Percentiles rank a stretch among this genome's conserved stretches.
Conservation (phyloP, 2,113 vertebrate species). For the Carollia perspicillata region DNA sequence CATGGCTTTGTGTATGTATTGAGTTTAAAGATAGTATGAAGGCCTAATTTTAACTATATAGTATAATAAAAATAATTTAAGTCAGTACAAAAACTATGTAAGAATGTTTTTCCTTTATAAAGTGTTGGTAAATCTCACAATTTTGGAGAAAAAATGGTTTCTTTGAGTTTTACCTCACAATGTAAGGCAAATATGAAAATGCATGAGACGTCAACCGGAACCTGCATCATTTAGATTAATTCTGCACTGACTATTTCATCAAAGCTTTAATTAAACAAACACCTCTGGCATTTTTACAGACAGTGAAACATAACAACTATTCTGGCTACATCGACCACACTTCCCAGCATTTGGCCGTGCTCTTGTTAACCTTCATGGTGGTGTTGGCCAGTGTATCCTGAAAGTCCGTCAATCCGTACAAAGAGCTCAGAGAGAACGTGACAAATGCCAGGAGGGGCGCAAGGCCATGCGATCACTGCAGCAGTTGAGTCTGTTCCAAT, state of each 20-base stretch:
- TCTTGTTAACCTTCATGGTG: background rate
- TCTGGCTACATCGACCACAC: background rate
- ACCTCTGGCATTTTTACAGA: background rate
- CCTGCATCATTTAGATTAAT: background rate
- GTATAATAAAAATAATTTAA: background rate
- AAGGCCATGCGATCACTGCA: background rate
- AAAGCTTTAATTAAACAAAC: background rate
- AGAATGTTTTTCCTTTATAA: background rate
- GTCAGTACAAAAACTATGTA: background rate
- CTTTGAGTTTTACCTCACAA: background rate
- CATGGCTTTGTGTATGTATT: background rate
- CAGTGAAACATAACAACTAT: background rate
- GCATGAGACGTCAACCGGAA: background rate
- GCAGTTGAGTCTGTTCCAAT: background rate
- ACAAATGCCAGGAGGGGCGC: background rate
- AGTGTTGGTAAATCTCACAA: background rate
- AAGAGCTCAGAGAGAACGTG: background rate
- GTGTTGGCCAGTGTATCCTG: background rate
- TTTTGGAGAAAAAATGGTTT: background rate
- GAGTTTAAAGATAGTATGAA: background rate
- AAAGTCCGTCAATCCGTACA: conserved; percentile 40
- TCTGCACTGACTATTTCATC: background rate
- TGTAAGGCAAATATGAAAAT: background rate
- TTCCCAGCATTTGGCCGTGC: background rate
- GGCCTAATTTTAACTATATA: background rate